Evolutionary conservation across 1,140 invertebrate species (phyloP).

Genomic region (Helicoverpa zea): DNA sequence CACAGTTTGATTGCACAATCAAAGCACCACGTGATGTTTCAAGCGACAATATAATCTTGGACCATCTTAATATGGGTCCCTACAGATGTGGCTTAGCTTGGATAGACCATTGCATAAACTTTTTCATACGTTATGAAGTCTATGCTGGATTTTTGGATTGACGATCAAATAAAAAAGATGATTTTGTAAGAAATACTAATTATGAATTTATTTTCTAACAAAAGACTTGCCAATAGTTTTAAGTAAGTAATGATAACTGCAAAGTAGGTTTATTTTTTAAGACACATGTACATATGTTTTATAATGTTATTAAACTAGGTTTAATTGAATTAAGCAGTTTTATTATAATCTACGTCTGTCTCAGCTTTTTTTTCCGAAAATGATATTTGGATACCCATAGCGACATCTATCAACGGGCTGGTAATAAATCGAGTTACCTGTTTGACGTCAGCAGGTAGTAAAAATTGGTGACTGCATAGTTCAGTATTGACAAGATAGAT

Average conservation of each 20-base stretch:
- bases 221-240: conserved; percentile 26
- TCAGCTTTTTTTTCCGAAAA: not conserved
- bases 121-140: too few species aligned
- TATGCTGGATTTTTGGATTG: too few species aligned
- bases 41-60: not conserved
- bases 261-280: not conserved
- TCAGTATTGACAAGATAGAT: not conserved
- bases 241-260: not conserved
- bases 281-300: conserved; percentile 4
- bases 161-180: too few species aligned
- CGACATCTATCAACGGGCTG: not conserved
- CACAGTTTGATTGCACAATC: not conserved
- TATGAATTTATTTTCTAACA: conserved; percentile 6
- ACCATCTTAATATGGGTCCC: too few species aligned
- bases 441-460: too few species aligned
- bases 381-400: not conserved
- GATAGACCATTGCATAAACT: too few species aligned
- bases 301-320: not conserved
- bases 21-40: not conserved
- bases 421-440: not conserved
- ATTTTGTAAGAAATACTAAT: not conserved
- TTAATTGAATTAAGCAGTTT: not conserved
- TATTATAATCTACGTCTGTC: not conserved
- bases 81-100: too few species aligned
- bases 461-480: not conserved